A percentile compares a stretch with the other conserved stretches of the same genome.
phyloP scores from a whole-genome alignment of 2,888 invertebrate species.

The Lasioglossum malachurum region DNA sequence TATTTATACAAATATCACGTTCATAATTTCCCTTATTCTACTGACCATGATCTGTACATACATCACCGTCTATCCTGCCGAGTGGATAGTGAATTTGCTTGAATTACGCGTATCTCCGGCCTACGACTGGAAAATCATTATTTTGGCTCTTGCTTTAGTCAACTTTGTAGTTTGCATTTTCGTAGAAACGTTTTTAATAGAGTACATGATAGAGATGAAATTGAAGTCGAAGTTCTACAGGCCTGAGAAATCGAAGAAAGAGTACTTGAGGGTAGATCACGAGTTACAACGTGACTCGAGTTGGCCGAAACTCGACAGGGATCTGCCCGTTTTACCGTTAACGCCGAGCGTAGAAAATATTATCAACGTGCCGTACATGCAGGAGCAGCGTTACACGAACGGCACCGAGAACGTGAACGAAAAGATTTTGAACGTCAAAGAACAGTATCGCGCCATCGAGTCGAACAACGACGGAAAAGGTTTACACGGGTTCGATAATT shows the following conservation, averaged over 20 bases:
- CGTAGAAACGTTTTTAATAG: conserved; percentile 87
- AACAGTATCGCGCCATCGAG: background rate
- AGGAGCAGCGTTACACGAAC: conserved; percentile 4
- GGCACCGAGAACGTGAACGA: background rate
- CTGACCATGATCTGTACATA: conserved; percentile 86
- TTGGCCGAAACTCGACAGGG: conserved; percentile 87
- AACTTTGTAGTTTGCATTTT: conserved; percentile 87
- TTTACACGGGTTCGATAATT: conserved; percentile 65
- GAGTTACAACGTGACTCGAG: conserved; percentile 86
- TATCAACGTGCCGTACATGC: conserved; percentile 55
- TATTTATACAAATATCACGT: conserved; percentile 87
- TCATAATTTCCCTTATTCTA: conserved; percentile 85
- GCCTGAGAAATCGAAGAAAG: conserved; percentile 87
- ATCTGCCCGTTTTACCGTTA: conserved; percentile 74
- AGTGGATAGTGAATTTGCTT: conserved; percentile 83
- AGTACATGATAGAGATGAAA: conserved; percentile 87
- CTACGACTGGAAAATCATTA: conserved; percentile 84
- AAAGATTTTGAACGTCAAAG: background rate
- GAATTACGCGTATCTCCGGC: conserved; percentile 81
- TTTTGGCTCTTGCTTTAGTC: conserved; percentile 81
- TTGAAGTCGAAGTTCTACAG: conserved; percentile 86
- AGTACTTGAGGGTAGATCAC: conserved; percentile 88
- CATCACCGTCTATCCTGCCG: conserved; percentile 85
- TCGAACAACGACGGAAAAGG: background rate
- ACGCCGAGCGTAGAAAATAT: conserved; percentile 77